Evolutionary conservation across 1,140 invertebrate genomes (phyloP).

Genomic region (Aphaenogaster ashmeadi): DNA sequence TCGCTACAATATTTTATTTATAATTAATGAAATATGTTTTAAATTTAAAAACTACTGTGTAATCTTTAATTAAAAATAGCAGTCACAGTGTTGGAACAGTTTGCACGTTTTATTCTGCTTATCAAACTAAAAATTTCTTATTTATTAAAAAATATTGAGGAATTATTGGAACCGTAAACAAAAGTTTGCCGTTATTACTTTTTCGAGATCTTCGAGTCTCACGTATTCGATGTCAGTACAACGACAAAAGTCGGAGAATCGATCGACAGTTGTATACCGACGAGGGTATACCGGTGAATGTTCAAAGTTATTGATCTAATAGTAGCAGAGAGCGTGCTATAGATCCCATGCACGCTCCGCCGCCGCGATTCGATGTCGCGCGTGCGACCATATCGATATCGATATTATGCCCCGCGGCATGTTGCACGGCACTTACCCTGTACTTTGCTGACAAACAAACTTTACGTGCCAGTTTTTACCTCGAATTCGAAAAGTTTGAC

Average conservation of each 20-base stretch:
- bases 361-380: constrained; percentile 11
- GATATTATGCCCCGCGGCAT: constrained; percentile 42
- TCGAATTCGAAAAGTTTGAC: constrained; percentile 31
- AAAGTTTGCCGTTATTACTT: constrained; percentile 23
- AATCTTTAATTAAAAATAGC: neutral
- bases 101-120: neutral
- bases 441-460: constrained; percentile 21
- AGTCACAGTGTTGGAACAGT: neutral
- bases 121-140: neutral
- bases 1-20: neutral
- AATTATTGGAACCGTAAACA: constrained; percentile 5
- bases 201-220: constrained; percentile 9
- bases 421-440: neutral
- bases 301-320: constrained; percentile 61
- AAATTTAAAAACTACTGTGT: neutral
- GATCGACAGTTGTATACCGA: constrained; percentile 39
- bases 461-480: constrained; percentile 20
- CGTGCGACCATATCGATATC: constrained; percentile 34
- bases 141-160: constrained; percentile 3
- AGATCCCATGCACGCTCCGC: neutral
- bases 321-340: constrained; percentile 1
- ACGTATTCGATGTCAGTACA: neutral
- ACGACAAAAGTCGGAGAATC: constrained; percentile 16
- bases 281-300: constrained; percentile 10
- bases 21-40: constrained; percentile 10